Evolutionary conservation across 2,888 invertebrate species (phyloP).

Genomic region (Synergus itoensis): DNA sequence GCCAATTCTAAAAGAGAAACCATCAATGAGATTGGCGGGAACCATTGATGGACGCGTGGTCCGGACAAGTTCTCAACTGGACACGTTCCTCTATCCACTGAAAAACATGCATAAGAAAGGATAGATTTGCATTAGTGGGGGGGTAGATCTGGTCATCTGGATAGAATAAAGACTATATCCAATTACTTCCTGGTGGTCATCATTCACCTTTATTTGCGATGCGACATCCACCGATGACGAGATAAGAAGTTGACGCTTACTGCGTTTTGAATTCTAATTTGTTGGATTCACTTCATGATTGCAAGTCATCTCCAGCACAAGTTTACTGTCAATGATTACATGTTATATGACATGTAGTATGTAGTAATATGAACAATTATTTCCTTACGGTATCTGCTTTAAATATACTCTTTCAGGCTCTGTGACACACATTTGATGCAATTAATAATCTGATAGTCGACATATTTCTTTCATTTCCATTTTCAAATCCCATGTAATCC

Average conservation of each 20-base stretch:
- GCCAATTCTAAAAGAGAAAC: constrained; percentile 53
- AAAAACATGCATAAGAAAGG: too few relatives aligned
- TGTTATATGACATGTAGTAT: background rate
- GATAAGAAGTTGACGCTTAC: constrained; percentile 17
- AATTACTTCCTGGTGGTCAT: background rate
- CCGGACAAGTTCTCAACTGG: background rate
- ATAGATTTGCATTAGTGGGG: too few relatives aligned
- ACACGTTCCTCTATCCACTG: background rate
- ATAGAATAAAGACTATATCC: too few relatives aligned
- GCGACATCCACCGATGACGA: background rate
- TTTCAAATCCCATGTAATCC: background rate
- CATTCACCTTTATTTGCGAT: constrained; percentile 9
- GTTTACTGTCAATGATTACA: background rate
- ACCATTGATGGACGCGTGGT: constrained; percentile 7
- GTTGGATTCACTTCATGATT: background rate
- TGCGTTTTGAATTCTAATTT: constrained; percentile 18
- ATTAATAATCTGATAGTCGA: too few relatives aligned
- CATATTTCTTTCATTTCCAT: too few relatives aligned
- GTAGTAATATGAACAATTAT: background rate
- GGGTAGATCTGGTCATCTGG: too few relatives aligned
- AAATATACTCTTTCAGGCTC: too few relatives aligned
- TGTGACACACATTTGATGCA: too few relatives aligned
- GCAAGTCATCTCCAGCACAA: background rate
- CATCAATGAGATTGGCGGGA: constrained; percentile 52
- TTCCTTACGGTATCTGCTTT: background rate